phyloP scores from a whole-genome alignment of 1,140 invertebrate genomes.

The Reticulitermes speratus region DNA sequence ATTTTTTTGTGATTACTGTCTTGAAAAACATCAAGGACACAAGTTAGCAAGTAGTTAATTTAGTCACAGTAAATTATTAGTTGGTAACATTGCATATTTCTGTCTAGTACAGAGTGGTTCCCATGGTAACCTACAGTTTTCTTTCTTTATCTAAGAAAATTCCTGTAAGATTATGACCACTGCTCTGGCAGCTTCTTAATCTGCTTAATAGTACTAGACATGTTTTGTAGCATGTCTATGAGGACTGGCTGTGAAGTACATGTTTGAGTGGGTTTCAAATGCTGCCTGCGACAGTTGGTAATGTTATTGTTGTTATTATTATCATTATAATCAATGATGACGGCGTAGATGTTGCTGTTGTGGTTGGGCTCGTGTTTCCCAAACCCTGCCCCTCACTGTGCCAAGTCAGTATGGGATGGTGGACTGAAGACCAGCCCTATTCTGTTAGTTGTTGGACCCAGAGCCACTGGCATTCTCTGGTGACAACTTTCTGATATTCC shows the following conservation, averaged over 20 bases:
- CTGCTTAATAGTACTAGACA: not conserved
- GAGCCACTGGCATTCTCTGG: not conserved
- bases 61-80: too few species aligned
- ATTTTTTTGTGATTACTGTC: too few species aligned
- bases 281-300: not conserved
- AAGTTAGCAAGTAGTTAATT: too few species aligned
- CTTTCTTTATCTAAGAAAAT: not conserved
- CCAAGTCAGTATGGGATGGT: slow-evolving; percentile 23
- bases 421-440: slow-evolving; percentile 22
- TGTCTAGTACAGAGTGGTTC: not conserved
- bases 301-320: not conserved
- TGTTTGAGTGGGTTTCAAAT: not conserved
- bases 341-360: not conserved
- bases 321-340: too few species aligned
- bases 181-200: not conserved
- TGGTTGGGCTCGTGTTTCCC: slow-evolving; percentile 22
- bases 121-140: not conserved
- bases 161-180: not conserved
- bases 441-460: slow-evolving; percentile 3
- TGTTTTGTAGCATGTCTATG: not conserved
- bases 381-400: slow-evolving; percentile 28
- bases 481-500: not conserved
- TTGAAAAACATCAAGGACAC: too few species aligned
- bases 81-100: not conserved
- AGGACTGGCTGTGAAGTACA: not conserved